Base-by-base conservation (phyloP, 2,888 invertebrate species). In the Micoletzkya japonica region DNA sequence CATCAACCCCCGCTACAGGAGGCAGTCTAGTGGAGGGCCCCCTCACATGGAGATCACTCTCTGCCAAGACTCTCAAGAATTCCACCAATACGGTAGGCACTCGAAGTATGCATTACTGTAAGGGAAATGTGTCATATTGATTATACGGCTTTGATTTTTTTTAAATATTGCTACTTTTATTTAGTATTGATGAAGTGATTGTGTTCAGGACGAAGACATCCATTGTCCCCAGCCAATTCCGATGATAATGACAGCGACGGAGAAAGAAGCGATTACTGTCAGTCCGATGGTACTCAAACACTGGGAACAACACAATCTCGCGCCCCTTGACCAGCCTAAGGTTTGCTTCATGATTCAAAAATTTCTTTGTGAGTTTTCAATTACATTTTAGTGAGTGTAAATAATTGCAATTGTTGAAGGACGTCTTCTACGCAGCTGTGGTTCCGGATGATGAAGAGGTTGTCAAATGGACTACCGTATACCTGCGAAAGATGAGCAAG, bases 11-110 rank as follows among this genome's bases (percentile, higher is more conserved):
- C 7, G 14, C 24, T n/a, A 20, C 52, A 2, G 64, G 92, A 81
- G 92, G n/a, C n/a, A n/a, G n/a, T n/a, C n/a, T 91, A 0, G 94
- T 98, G 54, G 92, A 93, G 76, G 98, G 98, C 0, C 97, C 97
- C 37, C 90, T 98, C 20, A 98, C 97, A 1, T 98, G 97, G 97
- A 90, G 95, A 68, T 94, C 96, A 87, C 96, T 98, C 88, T 72
- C 96, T 95, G 89, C 90, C 94, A 72, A 82, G 68, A 70, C 50
- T 26, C 36, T 68, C 49, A 68, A 68, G 58, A 37, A 32, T 34
- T 39, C 49, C 24, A 50, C 54, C 1, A 54, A 34, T 37, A 30
- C 34, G 36, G 54, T 54, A 4, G 54, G 57, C 30, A n/a, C n/a
- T n/a, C n/a, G n/a, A n/a, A n/a, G n/a, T n/a, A n/a, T n/a, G n/a